These are phyloP conservation scores for Nyleta sp. DNA, from an alignment of 2,888 invertebrate genomes.

Conservation along the genomic window DNA sequence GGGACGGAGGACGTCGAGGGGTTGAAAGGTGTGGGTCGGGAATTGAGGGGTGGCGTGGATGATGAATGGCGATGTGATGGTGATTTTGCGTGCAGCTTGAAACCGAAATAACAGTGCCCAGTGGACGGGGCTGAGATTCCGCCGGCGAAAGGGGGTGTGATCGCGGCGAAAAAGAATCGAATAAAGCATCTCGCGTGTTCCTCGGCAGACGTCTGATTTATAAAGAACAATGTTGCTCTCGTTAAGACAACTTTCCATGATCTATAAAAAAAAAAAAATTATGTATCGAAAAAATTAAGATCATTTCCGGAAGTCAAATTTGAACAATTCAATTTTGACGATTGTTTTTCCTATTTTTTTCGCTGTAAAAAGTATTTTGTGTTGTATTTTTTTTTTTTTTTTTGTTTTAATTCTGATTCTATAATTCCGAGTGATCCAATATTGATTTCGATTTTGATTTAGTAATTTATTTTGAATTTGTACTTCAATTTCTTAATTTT, in stretches of 20 bases:
- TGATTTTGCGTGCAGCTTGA: constrained; percentile 78
- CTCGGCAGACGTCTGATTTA: constrained; percentile 37
- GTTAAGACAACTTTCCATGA: background rate
- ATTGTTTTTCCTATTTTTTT: no score
- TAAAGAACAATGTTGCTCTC: constrained; percentile 18
- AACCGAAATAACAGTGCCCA: constrained; percentile 69
- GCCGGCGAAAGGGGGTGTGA: constrained; percentile 43
- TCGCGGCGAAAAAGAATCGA: constrained; percentile 55
- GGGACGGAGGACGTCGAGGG: constrained; percentile 44
- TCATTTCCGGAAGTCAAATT: no score
- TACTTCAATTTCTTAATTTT: no score
- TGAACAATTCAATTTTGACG: no score
- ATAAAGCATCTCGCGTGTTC: constrained; percentile 62
- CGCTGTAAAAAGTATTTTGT: no score
- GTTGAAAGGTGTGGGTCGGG: constrained; percentile 63
- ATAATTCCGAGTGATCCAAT: no score
- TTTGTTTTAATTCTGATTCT: no score
- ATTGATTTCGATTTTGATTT: no score
- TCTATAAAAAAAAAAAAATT: no score
- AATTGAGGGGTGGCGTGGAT: constrained; percentile 76
- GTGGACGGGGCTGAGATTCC: constrained; percentile 39
- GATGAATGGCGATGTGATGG: constrained; percentile 81
- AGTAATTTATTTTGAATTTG: no score
- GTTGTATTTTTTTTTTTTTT: no score
- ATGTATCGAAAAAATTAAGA: no score